Evolutionary conservation across 2,888 invertebrate genomes (phyloP).

Genomic region (Diachrysia chrysitis): DNA sequence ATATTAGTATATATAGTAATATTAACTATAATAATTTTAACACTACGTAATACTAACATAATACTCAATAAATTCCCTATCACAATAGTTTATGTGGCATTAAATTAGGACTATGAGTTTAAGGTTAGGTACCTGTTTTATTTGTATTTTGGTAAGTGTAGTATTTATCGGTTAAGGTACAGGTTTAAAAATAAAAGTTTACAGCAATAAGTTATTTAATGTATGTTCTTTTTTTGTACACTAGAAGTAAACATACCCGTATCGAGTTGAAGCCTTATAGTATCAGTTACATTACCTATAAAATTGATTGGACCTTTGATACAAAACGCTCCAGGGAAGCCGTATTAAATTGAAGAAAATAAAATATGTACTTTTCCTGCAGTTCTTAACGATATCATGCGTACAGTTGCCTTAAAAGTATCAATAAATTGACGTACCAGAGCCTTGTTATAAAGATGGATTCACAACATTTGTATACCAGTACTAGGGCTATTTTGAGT

Average conservation of each 20-base stretch:
- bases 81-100: too few species aligned
- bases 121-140: too few species aligned
- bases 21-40: too few species aligned
- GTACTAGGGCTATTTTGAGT: neutral
- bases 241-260: too few species aligned
- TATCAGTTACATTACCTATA: neutral
- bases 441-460: neutral
- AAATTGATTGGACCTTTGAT: neutral
- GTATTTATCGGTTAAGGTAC: neutral
- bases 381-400: neutral
- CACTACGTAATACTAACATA: too few species aligned
- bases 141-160: too few species aligned
- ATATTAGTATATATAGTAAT: too few species aligned
- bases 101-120: too few species aligned
- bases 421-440: constrained; percentile 34
- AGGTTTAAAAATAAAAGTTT: neutral
- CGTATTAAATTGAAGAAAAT: neutral
- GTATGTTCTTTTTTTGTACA: neutral
- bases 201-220: neutral
- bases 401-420: constrained; percentile 6
- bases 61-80: too few species aligned
- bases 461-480: neutral
- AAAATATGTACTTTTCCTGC: neutral
- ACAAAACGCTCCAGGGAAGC: neutral
- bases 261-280: too few species aligned